These are phyloP conservation scores for Maconellicoccus hirsutus DNA, from an alignment of 1,140 invertebrate species.

Conservation along the genomic window DNA sequence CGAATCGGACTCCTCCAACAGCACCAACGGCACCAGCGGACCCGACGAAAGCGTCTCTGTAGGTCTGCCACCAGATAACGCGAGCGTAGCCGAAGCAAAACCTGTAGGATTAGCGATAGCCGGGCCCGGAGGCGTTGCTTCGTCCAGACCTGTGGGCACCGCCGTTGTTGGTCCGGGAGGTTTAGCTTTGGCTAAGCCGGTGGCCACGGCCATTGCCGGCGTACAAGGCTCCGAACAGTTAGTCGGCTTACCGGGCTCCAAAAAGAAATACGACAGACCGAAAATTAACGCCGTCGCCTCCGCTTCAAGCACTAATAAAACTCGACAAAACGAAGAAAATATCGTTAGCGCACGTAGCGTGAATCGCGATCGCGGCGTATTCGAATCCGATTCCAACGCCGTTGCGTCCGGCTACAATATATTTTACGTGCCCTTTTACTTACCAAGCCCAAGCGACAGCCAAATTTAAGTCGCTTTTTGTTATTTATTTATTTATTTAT, in stretches of 20 bases:
- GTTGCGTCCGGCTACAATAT: too few species aligned
- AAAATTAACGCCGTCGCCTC: not conserved
- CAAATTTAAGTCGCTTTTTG: too few species aligned
- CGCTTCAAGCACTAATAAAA: too few species aligned
- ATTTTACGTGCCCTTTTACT: too few species aligned
- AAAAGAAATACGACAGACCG: conserved; percentile 16
- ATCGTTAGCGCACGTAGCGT: too few species aligned
- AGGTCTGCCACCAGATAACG: conserved; percentile 41
- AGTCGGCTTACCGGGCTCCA: conserved; percentile 25
- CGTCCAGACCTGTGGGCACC: conserved; percentile 51
- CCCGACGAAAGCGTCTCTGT: conserved; percentile 36
- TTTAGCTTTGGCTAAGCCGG: conserved; percentile 49
- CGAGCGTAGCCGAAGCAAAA: conserved; percentile 55
- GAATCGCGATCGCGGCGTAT: too few species aligned
- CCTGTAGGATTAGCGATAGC: conserved; percentile 47
- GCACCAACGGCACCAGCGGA: conserved; percentile 22
- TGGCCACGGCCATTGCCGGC: conserved; percentile 56
- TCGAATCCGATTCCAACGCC: too few species aligned
- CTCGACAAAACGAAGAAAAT: too few species aligned
- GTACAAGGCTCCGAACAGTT: conserved; percentile 34
- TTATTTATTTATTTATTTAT: too few species aligned
- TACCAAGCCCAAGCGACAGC: too few species aligned
- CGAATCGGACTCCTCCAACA: not conserved
- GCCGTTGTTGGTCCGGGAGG: conserved; percentile 52
- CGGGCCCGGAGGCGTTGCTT: conserved; percentile 49